Conservation (phyloP, 2,888 invertebrate genomes). For the Phragmatobia fuliginosa region DNA sequence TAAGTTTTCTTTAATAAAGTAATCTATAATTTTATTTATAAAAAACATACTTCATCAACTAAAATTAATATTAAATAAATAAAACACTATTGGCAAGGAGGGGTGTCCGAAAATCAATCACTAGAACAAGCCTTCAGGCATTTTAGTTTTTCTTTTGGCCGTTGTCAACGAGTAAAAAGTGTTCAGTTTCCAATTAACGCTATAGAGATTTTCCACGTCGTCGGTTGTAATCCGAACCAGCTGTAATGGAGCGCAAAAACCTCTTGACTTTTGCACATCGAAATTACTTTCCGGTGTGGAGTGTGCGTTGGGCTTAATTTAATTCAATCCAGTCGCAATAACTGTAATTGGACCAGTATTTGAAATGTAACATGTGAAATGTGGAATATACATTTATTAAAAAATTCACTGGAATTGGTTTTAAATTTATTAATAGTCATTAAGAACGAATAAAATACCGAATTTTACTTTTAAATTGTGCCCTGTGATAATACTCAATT, state of each 20-base stretch:
- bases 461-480: neutral
- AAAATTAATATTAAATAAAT: no score
- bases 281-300: slow-evolving; percentile 36
- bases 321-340: slow-evolving; percentile 38
- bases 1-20: no score
- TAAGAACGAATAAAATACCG: neutral
- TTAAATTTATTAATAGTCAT: neutral
- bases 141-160: slow-evolving; percentile 35
- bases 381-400: neutral
- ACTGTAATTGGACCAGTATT: slow-evolving; percentile 22
- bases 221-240: slow-evolving; percentile 57
- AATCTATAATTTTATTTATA: no score
- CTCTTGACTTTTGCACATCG: slow-evolving; percentile 49
- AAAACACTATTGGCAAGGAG: slow-evolving; percentile 11
- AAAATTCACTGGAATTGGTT: neutral
- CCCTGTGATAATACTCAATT: neutral
- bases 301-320: slow-evolving; percentile 34
- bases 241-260: slow-evolving; percentile 64
- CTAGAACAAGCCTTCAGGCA: slow-evolving; percentile 17
- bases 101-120: slow-evolving; percentile 22
- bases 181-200: slow-evolving; percentile 76
- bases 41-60: no score
- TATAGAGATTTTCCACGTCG: slow-evolving; percentile 72
- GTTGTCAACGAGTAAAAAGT: slow-evolving; percentile 43
- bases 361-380: slow-evolving; percentile 12